phyloP scores from a whole-genome alignment of 2,797 vertebrate genomes.

The Balearica regulorum region DNA sequence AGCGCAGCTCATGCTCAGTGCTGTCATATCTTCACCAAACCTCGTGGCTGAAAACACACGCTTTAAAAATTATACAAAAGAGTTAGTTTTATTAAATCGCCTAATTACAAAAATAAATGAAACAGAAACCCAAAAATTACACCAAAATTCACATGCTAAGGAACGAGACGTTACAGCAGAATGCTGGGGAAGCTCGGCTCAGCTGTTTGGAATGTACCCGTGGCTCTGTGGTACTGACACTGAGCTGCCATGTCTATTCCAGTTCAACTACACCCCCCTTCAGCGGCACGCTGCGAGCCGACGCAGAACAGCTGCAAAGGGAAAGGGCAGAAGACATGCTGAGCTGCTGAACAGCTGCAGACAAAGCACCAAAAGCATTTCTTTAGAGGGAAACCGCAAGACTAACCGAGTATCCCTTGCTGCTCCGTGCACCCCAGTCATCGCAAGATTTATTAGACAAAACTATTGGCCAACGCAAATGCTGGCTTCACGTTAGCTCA shows the following conservation, averaged over 20 bases:
- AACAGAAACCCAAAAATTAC: background rate
- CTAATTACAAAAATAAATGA: background rate
- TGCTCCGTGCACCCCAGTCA: accelerated
- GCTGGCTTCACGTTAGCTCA: background rate
- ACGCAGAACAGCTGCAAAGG: background rate
- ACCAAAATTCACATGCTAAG: background rate
- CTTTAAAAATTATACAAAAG: background rate
- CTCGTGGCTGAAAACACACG: background rate
- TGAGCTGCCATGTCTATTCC: background rate
- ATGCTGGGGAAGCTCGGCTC: background rate
- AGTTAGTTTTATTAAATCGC: constrained; percentile 49
- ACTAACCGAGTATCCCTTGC: accelerated
- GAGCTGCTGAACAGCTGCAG: background rate
- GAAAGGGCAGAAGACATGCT: background rate
- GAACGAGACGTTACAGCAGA: background rate
- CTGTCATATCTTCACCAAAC: accelerated
- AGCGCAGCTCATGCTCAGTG: accelerated
- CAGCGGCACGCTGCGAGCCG: accelerated
- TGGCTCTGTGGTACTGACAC: background rate
- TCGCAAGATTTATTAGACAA: background rate
- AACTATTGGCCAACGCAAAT: accelerated
- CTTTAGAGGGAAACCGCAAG: background rate
- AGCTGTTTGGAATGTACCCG: background rate
- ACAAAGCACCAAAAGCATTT: background rate
- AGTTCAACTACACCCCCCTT: background rate